phyloP scores from a whole-genome alignment of 2,888 invertebrate species.

The Deilephila elpenor region DNA sequence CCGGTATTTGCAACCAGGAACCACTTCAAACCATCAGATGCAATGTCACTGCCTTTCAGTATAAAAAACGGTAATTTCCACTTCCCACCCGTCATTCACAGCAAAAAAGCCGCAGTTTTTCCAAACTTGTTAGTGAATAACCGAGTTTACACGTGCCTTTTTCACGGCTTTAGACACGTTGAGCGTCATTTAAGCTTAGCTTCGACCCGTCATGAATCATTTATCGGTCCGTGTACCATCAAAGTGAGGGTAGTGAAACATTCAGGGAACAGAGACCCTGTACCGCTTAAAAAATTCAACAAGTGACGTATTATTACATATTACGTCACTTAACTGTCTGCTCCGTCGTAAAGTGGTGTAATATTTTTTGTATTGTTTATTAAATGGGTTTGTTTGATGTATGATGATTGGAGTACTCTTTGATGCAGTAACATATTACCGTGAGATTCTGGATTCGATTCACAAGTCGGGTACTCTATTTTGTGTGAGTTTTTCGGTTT shows the following conservation, averaged over 20 bases:
- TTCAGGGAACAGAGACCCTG: slow-evolving; percentile 47
- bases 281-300: slow-evolving; percentile 49
- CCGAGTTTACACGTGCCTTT: slow-evolving; percentile 32
- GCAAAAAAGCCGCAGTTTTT: not conserved
- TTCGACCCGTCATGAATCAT: slow-evolving; percentile 61
- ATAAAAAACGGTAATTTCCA: not conserved
- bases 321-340: slow-evolving; percentile 37
- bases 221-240: slow-evolving; percentile 52
- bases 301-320: slow-evolving; percentile 45
- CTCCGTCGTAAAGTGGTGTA: not conserved
- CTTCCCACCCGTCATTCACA: not conserved
- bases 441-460: no score
- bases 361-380: slow-evolving; percentile 3
- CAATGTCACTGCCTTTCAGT: no score
- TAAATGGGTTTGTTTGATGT: not conserved
- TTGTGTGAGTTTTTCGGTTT: no score
- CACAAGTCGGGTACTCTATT: no score
- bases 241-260: slow-evolving; percentile 57
- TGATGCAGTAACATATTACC: no score
- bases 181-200: slow-evolving; percentile 35
- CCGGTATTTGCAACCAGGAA: no score
- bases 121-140: slow-evolving; percentile 19
- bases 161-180: slow-evolving; percentile 29
- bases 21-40: no score
- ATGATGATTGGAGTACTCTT: no score